Evolutionary conservation across 2,113 vertebrate genomes (phyloP).

Genomic region (Urocitellus parryii): DNA sequence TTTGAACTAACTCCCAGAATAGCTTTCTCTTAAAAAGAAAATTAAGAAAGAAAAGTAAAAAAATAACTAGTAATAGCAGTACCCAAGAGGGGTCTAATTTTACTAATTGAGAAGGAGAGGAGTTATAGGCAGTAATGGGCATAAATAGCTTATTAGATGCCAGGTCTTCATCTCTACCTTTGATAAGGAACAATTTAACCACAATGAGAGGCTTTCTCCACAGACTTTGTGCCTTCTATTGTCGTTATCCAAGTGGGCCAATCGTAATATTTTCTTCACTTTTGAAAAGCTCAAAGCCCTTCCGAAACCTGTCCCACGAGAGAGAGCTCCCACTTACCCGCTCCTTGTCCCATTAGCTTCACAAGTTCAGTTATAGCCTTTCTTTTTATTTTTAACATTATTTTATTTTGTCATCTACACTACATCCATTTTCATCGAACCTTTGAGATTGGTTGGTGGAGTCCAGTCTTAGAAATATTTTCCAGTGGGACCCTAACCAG

Average conservation of each 20-base stretch:
- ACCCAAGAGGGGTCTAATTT: neutral
- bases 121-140: neutral
- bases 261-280: neutral
- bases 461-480: slow-evolving; percentile 16
- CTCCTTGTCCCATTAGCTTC: neutral
- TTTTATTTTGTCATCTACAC: neutral
- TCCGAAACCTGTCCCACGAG: neutral
- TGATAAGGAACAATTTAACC: neutral
- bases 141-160: neutral
- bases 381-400: neutral
- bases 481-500: neutral
- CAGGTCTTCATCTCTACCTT: neutral
- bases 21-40: slow-evolving; percentile 19
- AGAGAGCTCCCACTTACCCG: neutral
- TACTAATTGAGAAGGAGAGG: neutral
- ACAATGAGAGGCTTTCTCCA: neutral
- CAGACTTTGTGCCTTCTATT: neutral
- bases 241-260: neutral
- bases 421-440: neutral
- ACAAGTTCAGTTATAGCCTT: neutral
- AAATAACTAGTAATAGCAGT: neutral
- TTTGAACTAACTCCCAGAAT: neutral
- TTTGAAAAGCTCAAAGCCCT: slow-evolving; percentile 10
- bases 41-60: neutral
- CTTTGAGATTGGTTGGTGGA: neutral